Conservation (phyloP, 2,113 vertebrate genomes). For the Lynx canadensis region DNA sequence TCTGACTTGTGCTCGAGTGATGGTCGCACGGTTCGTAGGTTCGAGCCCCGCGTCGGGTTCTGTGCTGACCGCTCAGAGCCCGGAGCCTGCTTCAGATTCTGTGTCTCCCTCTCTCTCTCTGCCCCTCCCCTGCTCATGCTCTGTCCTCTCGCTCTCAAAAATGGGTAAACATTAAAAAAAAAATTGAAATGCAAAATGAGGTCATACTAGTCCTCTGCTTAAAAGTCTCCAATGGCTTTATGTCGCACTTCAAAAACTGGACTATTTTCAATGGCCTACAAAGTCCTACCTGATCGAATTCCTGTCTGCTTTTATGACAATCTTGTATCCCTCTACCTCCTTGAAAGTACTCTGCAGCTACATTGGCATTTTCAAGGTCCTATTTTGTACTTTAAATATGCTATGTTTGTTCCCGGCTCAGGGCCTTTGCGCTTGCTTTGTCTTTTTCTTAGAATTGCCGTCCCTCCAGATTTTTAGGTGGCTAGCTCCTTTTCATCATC, state of each 20-base stretch:
- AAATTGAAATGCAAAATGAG: slow-evolving; percentile 15
- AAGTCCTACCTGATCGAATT: neutral
- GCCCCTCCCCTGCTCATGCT: too few relatives aligned
- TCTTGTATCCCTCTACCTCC: neutral
- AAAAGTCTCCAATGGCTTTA: neutral
- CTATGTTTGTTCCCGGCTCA: neutral
- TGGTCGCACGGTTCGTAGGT: too few relatives aligned
- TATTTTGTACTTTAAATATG: neutral
- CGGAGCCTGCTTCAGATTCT: neutral
- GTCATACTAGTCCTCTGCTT: neutral
- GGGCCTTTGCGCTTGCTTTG: neutral
- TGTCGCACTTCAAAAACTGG: neutral
- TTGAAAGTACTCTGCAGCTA: neutral
- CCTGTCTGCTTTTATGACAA: neutral
- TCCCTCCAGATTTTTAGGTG: neutral
- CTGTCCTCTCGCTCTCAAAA: neutral
- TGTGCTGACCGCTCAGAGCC: too few relatives aligned
- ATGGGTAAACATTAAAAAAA: neutral
- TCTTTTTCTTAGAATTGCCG: neutral
- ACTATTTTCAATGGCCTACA: neutral
- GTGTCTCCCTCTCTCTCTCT: neutral
- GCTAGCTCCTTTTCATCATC: neutral
- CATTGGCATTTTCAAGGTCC: neutral
- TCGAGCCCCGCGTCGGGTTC: too few relatives aligned
- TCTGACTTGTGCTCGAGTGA: too few relatives aligned